Evolutionary conservation across 1,140 invertebrate genomes (phyloP), one percentile per base, ranked within the genome.

Genomic region (Phortica variegata): DNA sequence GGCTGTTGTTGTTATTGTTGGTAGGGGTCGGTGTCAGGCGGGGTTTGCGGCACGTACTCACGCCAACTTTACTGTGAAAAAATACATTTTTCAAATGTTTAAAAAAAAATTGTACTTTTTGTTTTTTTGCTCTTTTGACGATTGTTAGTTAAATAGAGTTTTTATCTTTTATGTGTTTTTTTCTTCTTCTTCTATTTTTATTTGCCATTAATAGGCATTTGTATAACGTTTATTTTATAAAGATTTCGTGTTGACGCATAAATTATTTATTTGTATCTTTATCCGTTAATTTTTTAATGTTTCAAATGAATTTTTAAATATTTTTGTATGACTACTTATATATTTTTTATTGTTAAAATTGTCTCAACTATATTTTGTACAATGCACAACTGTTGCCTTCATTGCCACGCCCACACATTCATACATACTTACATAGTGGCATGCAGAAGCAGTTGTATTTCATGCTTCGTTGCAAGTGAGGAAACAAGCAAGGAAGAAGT

Each of bases 201-300:
- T 34, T 34, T 34, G 33, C 13, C 12, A n/a, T 34, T 10, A 7
- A 5, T 19, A 26, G 40, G 45, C 18, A 43, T 54, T 61, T 56
- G 52, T 63, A 53, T 56, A 60, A 52, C 60, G n/a, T n/a, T n/a
- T n/a, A 56, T 18, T 47, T 36, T 15, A 26, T 3, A 15, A 19
- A 31, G 44, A 51, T n/a, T 18, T 32, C 63, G 65, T 68, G 63
- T 38, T 32, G 18, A n/a, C 55, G 63, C 63, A 68, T 68, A 68
- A 68, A 69, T 68, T 68, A 68, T 6, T 5, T 26, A 26, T 26
- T 5, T n/a, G n/a, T n/a, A n/a, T n/a, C n/a, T n/a, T n/a, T n/a
- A n/a, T n/a, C n/a, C n/a, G n/a, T n/a, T n/a, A n/a, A n/a, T n/a
- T n/a, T n/a, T n/a, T n/a, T n/a, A n/a, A n/a, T 52, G 36, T 23